These are phyloP conservation scores for Caenorhabditis wallacei DNA, from an alignment of 2,888 invertebrate genomes.

Conservation along the genomic window DNA sequence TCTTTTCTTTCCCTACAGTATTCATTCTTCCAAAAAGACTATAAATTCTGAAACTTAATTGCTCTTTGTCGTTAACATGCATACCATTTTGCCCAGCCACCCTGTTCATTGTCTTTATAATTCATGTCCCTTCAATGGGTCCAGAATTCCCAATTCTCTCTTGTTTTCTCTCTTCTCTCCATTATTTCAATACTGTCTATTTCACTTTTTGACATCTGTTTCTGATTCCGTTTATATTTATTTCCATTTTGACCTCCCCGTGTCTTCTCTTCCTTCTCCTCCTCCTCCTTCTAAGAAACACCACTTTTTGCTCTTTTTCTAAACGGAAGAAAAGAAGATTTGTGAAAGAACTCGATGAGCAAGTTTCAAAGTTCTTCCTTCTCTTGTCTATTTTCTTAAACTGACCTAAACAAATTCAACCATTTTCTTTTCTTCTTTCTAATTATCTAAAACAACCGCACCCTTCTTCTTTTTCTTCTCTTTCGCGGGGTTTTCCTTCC, in stretches of 20 bases:
- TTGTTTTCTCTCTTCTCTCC: background rate
- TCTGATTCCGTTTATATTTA: constrained; percentile 58
- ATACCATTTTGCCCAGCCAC: background rate
- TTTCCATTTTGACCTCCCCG: constrained; percentile 54
- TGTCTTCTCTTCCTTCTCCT: constrained; percentile 1
- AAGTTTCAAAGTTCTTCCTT: constrained; percentile 22
- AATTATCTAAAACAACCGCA: constrained; percentile 12
- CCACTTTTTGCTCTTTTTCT: constrained; percentile 27
- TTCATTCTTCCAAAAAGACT: no score
- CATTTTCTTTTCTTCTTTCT: background rate
- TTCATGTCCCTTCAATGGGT: constrained; percentile 14
- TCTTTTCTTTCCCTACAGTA: no score
- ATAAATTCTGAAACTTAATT: background rate
- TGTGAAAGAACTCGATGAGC: constrained; percentile 13
- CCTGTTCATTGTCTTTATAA: constrained; percentile 10
- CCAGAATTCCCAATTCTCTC: background rate
- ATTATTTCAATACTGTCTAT: constrained; percentile 2
- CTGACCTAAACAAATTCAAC: constrained; percentile 1
- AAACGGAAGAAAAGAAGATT: background rate
- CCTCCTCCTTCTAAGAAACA: constrained; percentile 21
- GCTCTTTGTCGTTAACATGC: background rate
- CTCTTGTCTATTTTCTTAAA: background rate
- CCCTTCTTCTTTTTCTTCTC: background rate
- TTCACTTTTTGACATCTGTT: constrained; percentile 42
- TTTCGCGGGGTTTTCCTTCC: constrained; percentile 13